Evolutionary conservation across 2,888 invertebrate species (phyloP), one percentile per base, ranked within the genome.

Genomic region (Netelia inedita): DNA sequence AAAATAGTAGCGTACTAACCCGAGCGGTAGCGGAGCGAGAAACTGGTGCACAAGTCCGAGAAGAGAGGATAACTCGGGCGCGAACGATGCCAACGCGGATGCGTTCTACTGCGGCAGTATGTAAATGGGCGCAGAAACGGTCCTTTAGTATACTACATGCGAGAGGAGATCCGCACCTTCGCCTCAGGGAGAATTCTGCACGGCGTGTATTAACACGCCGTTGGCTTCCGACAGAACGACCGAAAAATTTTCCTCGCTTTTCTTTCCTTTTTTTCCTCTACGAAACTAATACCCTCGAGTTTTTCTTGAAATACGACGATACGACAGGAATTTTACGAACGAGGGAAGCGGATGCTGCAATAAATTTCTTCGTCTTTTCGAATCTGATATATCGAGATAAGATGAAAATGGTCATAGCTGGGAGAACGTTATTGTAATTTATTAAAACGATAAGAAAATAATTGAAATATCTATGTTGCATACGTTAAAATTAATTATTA

Each of bases 21-120:
- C 50, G 80, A 76, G 76, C 59, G 72, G 63, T 82, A 82, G 72
- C 73, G 61, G 73, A 79, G 73, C 79, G 82, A 79, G 78, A 68
- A 79, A 83, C 82, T 79, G 78, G 78, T 81, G 63, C 84, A 85
- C 74, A 73, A 68, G 73, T 81, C 69, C 73, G 57, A 73, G 69
- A 72, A 41, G 43, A 41, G 43, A 59, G 78, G 78, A 85, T 85
- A 85, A 85, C 76, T 78, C 75, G 35, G 53, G 61, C 46, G 75
- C 35, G 50, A 68, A 65, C 65, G 73, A 63, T 73, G 57, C 46
- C 71, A 23, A 50, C 72, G 57, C 65, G 63, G 43, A 78, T 74
- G 61, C 78, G 69, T 63, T 72, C 74, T 69, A 46, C 72, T 63
- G 28, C 28, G 21, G 53, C 65, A 21, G 50, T 50, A 69, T 61